Conservation (phyloP, 2,797 vertebrate genomes). For the Clarias laeviceps region DNA sequence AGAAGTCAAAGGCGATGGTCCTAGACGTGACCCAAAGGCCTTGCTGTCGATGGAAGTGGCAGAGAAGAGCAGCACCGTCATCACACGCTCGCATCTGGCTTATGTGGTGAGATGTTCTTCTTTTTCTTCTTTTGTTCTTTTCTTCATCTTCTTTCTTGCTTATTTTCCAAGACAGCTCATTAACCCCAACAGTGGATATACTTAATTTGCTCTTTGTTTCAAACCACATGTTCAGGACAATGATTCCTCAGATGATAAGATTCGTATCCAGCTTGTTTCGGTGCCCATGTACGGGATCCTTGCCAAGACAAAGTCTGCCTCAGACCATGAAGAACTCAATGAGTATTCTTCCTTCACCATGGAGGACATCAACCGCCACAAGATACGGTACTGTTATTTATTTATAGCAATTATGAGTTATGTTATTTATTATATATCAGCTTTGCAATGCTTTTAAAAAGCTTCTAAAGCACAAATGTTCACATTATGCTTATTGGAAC, state of each 20-base stretch:
- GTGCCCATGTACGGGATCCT: slow-evolving; percentile 88
- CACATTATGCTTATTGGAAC: not conserved
- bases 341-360: slow-evolving; percentile 90
- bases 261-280: slow-evolving; percentile 87
- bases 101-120: slow-evolving; percentile 78
- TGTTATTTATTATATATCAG: not conserved
- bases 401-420: not conserved
- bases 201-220: not conserved
- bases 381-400: slow-evolving; percentile 78
- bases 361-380: slow-evolving; percentile 87
- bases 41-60: slow-evolving; percentile 78
- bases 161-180: not conserved
- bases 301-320: slow-evolving; percentile 66
- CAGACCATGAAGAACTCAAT: slow-evolving; percentile 75
- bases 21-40: slow-evolving; percentile 74
- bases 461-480: not conserved
- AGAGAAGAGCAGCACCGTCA: slow-evolving; percentile 79
- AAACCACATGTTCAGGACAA: slow-evolving; percentile 71
- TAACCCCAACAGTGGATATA: not conserved
- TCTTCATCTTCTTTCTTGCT: not conserved
- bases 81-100: slow-evolving; percentile 83
- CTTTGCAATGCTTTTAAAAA: not conserved
- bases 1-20: slow-evolving; percentile 67
- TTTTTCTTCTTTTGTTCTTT: no score
- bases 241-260: slow-evolving; percentile 81